Percentiles rank a stretch among this genome's conserved stretches.
Evolutionary conservation across 2,888 invertebrate species (phyloP).

Genomic region (Scelioninae gen. 1): DNA sequence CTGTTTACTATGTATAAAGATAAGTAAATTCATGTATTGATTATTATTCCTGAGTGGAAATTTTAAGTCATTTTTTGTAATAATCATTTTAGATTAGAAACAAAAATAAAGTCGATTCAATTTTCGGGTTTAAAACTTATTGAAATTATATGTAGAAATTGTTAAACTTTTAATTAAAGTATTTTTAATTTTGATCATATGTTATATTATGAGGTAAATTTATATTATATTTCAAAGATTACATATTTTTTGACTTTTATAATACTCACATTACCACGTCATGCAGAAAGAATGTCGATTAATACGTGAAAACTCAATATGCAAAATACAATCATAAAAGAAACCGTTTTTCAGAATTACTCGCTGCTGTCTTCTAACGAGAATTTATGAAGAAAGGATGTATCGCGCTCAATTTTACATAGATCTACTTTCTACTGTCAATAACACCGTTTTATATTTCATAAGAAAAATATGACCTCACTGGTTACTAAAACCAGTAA

Average conservation of each 20-base stretch:
- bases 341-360: conserved; percentile 10
- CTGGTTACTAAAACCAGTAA: conserved; percentile 11
- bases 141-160: too few species aligned
- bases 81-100: neutral
- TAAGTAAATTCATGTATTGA: conserved; percentile 16
- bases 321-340: conserved; percentile 18
- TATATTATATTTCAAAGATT: neutral
- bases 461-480: conserved; percentile 23
- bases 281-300: neutral
- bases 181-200: neutral
- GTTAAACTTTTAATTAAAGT: neutral
- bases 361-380: conserved; percentile 15
- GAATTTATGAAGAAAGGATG: conserved; percentile 40
- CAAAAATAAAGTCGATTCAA: neutral
- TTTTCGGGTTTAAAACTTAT: neutral
- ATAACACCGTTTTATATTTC: conserved; percentile 31
- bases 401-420: conserved; percentile 25
- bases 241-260: neutral
- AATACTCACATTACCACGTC: neutral
- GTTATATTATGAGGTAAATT: neutral
- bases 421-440: conserved; percentile 38
- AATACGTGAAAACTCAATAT: neutral
- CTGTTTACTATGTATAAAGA: conserved; percentile 21
- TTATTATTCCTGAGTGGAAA: conserved; percentile 1
- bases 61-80: neutral